Base-by-base conservation (phyloP, 2,113 vertebrate species). In the Paratilapia polleni region DNA sequence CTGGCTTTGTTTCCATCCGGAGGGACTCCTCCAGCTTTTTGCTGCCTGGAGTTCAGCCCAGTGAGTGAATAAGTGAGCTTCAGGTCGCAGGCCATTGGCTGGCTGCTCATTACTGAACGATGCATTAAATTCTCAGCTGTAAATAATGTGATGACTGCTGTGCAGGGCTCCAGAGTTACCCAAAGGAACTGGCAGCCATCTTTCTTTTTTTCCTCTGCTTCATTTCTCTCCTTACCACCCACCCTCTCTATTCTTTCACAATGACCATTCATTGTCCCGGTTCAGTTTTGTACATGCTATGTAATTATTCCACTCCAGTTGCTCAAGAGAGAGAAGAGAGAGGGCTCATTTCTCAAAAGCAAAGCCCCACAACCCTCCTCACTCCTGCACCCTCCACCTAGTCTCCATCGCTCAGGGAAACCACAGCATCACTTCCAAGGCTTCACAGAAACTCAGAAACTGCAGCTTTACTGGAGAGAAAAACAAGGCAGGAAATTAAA, bases 81-180 rank as follows among this genome's bases (percentile, higher is more conserved):
- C 68, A 82, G 82, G 89, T 77, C 80, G 68, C 63, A 88, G 89
- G 82, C 80, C 57, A 36, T 86, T 82, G 81, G 80, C 80, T 80
- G 58, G 80, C 83, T 64, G 74, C 85, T 93, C 89, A 70, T 91
- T 91, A 85, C 80, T 43, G 78, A 75, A 60, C 52, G 54, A 78
- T 34, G 77, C 75, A 78, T 92, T 89, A 80, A 89, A 81, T 56
- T 80, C 61, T 91, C n/a, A 34, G 49, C 87, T 84, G 83, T 89
- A 91, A 91, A 91, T 88, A 89, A 91, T 76, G 84, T 81, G 87
- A 82, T 80, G 78, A 87, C 84, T 80, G 78, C 86, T 54, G 77
- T 77, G 43, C 77, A 66, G 12, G 22, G 59, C 74, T 88, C 66
- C 84, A 43, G 66, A 56, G 31, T 77, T 57, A 43, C 68, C 26